Conservation (phyloP, 2,797 vertebrate species). For the Pseudochirops corinnae region DNA sequence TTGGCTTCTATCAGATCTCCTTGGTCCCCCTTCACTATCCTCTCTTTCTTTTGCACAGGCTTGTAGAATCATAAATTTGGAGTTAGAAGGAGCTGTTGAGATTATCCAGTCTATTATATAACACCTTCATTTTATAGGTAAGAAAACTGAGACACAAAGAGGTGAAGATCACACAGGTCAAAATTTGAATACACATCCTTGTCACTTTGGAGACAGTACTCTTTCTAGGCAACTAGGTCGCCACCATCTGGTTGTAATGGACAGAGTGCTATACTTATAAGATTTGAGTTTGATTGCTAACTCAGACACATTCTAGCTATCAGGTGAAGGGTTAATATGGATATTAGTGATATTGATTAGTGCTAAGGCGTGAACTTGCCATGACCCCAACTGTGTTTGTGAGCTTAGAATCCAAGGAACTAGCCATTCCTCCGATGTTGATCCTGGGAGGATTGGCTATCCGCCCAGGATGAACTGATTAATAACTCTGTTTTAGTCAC, state of each 20-base stretch:
- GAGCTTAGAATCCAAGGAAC: too few relatives aligned
- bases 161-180: background rate
- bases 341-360: too few relatives aligned
- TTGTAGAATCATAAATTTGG: background rate
- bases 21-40: background rate
- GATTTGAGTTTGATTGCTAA: rapidly evolving
- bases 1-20: background rate
- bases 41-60: background rate
- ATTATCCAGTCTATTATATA: background rate
- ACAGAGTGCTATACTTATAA: background rate
- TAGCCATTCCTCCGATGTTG: too few relatives aligned
- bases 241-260: background rate
- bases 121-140: background rate
- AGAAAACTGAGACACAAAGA: background rate
- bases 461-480: too few relatives aligned
- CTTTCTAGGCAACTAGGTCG: background rate
- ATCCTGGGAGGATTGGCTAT: too few relatives aligned
- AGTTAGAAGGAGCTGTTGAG: background rate
- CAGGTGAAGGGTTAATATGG: background rate
- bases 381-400: too few relatives aligned
- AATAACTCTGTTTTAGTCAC: too few relatives aligned
- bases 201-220: background rate
- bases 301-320: background rate
- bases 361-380: too few relatives aligned
- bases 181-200: background rate